A percentile compares a stretch with the other conserved stretches of the same genome.
These are phyloP conservation scores for Muntiacus muntjak DNA, from an alignment of 2,113 vertebrate genomes.

Conservation along the genomic window DNA sequence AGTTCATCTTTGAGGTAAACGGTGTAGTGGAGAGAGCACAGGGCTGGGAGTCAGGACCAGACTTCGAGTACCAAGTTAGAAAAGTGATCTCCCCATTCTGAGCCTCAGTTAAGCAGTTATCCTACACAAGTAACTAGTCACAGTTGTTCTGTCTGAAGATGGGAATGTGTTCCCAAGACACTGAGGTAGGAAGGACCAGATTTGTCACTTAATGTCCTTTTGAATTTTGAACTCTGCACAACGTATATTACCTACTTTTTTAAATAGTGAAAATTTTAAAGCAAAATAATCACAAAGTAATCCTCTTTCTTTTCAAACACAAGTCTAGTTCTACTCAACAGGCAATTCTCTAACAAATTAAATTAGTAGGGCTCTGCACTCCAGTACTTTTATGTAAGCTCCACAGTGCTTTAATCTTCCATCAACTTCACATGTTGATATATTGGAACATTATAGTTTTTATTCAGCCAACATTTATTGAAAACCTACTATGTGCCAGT, in stretches of 20 bases:
- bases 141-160: background rate
- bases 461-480: constrained; percentile 53
- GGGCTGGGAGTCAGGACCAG: background rate
- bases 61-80: background rate
- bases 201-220: background rate
- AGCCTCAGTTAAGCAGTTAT: background rate
- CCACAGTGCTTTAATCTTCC: constrained; percentile 2
- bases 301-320: background rate
- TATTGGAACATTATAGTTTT: constrained; percentile 38
- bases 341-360: background rate
- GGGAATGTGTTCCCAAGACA: background rate
- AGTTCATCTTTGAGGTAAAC: constrained; percentile 11
- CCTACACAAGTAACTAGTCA: background rate
- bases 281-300: background rate
- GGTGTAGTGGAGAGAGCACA: background rate
- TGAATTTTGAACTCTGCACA: background rate
- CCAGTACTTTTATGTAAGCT: background rate
- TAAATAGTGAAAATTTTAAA: background rate
- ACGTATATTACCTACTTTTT: background rate
- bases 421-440: constrained; percentile 36
- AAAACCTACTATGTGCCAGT: constrained; percentile 47
- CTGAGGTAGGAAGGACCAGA: background rate
- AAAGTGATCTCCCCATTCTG: background rate
- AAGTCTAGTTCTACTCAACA: constrained; percentile 2
- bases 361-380: background rate